Evolutionary conservation across 2,113 vertebrate genomes (phyloP).

Genomic region (Nannobrachium achirus): DNA sequence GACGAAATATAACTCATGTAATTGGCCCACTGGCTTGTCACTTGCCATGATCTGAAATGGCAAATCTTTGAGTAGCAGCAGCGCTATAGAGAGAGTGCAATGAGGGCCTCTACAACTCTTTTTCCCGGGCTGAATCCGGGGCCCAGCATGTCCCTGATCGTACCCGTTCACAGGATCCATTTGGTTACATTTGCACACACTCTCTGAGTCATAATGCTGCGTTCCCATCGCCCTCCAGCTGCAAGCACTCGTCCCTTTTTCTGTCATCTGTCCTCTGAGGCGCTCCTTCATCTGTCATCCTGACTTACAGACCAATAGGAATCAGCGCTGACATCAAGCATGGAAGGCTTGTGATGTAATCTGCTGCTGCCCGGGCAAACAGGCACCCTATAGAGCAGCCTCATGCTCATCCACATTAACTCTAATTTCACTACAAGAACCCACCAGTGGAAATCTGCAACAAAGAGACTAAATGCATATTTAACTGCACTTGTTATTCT

Average conservation of each 20-base stretch:
- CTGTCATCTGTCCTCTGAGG: conserved; percentile 51
- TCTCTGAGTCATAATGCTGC: background rate
- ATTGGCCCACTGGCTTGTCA: too few relatives aligned
- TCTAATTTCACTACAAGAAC: conserved; percentile 11
- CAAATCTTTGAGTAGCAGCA: too few relatives aligned
- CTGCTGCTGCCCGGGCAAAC: conserved; percentile 14
- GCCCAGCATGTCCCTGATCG: too few relatives aligned
- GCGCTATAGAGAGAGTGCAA: too few relatives aligned
- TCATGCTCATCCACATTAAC: conserved; percentile 50
- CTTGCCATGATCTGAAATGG: too few relatives aligned
- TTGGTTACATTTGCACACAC: background rate
- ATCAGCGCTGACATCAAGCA: conserved; percentile 32
- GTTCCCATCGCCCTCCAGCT: conserved; percentile 20
- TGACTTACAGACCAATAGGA: conserved; percentile 49
- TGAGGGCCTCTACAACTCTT: too few relatives aligned
- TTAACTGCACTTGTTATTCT: conserved; percentile 1
- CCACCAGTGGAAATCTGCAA: conserved; percentile 28
- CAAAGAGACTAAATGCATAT: conserved; percentile 8
- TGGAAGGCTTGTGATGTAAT: conserved; percentile 57
- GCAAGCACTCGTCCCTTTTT: conserved; percentile 30
- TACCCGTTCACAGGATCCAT: too few relatives aligned
- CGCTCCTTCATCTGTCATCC: conserved; percentile 52
- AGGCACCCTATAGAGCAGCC: conserved; percentile 15
- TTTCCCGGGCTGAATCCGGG: too few relatives aligned
- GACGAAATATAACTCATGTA: too few relatives aligned